These are phyloP conservation scores for Phataginus tetradactyla DNA, from an alignment of 2,797 vertebrate species.

Conservation along the genomic window DNA sequence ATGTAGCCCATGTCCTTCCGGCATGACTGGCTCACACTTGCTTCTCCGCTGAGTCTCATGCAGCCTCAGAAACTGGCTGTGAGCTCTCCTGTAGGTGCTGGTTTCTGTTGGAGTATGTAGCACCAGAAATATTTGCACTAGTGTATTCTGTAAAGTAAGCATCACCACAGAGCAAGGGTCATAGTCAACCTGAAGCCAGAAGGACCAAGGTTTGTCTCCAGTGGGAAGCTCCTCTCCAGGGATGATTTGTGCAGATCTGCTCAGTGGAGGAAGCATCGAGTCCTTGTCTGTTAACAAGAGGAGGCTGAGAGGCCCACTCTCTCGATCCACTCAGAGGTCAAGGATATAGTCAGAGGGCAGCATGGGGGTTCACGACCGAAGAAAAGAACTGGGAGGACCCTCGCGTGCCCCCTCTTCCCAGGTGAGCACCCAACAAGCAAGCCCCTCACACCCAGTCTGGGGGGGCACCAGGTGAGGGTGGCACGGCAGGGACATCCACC, in stretches of 20 bases:
- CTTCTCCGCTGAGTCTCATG: not conserved
- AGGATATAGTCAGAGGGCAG: not conserved
- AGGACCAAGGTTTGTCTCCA: not conserved
- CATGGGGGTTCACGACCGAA: not conserved
- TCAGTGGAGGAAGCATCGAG: not conserved
- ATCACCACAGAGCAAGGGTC: not conserved
- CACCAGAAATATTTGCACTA: conserved; percentile 69
- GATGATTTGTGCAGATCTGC: not conserved
- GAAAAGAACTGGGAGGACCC: not conserved
- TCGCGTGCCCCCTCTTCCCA: not conserved
- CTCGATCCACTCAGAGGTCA: not conserved
- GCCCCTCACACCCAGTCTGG: not conserved
- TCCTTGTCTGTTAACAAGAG: not conserved
- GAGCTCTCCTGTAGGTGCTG: not conserved
- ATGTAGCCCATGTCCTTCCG: not conserved
- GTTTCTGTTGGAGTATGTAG: conserved; percentile 57
- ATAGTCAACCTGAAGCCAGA: not conserved
- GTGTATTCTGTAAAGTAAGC: conserved; percentile 12
- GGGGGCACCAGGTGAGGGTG: not conserved
- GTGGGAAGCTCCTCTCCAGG: not conserved
- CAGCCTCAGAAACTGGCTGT: not conserved
- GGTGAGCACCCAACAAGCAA: not conserved
- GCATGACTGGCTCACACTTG: not conserved
- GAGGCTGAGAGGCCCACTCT: not conserved
- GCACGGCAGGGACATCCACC: not conserved